phyloP scores from a whole-genome alignment of 2,113 vertebrate genomes.

The pig (Sus scrofa) region T2T-Sscrofa CM000812.6:194392501-194393000 shows the following conservation, averaged over 20 bases:
- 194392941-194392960: no score
- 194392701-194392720: neutral
- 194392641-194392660: neutral
- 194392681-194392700: neutral
- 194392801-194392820: neutral
- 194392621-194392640: neutral
- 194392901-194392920: no score
- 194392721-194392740: neutral
- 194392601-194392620: constrained; percentile 12
- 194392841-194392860: no score
- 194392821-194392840: no score
- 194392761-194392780: neutral
- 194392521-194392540: neutral
- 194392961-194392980: no score
- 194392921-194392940: no score
- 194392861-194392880: no score
- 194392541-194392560: neutral
- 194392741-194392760: constrained; percentile 13
- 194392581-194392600: neutral
- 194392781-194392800: neutral
- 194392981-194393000: no score
- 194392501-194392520: constrained; percentile 9
- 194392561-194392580: neutral
- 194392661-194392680: neutral
- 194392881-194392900: no score